These are phyloP conservation scores for Drosophila greeni DNA, from an alignment of 2,888 invertebrate species.

Conservation along the genomic window DNA sequence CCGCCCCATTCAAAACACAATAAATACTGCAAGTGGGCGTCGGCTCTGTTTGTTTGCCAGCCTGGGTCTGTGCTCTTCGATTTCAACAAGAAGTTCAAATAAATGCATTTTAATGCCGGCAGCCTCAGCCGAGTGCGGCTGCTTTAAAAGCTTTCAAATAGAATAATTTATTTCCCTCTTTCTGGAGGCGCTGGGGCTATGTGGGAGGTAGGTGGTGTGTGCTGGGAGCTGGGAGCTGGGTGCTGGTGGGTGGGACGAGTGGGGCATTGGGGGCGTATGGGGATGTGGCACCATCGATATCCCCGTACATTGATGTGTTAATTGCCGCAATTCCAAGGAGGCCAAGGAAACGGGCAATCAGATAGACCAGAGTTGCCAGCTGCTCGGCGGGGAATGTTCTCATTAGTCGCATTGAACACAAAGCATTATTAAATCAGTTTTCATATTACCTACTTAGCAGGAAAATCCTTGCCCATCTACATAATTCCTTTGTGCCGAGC, in stretches of 20 bases:
- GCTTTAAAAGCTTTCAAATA: conserved; percentile 47
- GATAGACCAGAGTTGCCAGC: conserved; percentile 32
- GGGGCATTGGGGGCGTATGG: conserved; percentile 6
- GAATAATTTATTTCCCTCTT: conserved; percentile 57
- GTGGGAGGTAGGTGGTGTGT: conserved; percentile 10
- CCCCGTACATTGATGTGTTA: conserved; percentile 33
- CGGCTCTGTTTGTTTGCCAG: conserved; percentile 27
- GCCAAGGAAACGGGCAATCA: conserved; percentile 40
- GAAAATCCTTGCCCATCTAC: neutral
- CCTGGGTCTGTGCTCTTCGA: conserved; percentile 28
- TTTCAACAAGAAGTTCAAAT: conserved; percentile 48
- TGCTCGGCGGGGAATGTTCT: neutral
- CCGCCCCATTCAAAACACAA: conserved; percentile 47
- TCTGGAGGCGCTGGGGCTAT: conserved; percentile 11
- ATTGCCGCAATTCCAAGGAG: conserved; percentile 44
- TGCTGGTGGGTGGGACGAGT: neutral
- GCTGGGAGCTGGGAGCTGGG: neutral
- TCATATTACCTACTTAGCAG: neutral
- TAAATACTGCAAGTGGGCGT: conserved; percentile 64
- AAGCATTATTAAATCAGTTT: neutral
- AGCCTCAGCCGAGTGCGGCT: conserved; percentile 34
- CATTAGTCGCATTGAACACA: neutral
- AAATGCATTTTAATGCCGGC: conserved; percentile 45
- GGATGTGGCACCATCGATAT: conserved; percentile 24
- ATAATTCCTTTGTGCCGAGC: conserved; percentile 2